phyloP scores from a whole-genome alignment of 2,888 invertebrate species.

The Drosophila greeni region DNA sequence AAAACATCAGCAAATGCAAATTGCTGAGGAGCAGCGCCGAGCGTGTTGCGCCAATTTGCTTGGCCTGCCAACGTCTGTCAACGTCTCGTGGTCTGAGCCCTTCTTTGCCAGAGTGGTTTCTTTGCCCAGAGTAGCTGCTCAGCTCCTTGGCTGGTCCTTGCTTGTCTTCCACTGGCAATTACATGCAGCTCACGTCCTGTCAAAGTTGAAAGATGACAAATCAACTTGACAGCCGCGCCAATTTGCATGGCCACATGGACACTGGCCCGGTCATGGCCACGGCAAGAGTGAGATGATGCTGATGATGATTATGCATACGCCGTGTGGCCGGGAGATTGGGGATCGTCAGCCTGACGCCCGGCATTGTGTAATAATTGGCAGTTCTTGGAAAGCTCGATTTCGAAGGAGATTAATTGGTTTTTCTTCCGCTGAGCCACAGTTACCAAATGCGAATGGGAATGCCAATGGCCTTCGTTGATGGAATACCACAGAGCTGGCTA shows the following conservation, averaged over 20 bases:
- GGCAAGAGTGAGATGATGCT: slow-evolving; percentile 41
- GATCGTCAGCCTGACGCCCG: slow-evolving; percentile 58
- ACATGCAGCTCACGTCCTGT: slow-evolving; percentile 72
- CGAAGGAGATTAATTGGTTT: slow-evolving; percentile 68
- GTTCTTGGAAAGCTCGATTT: slow-evolving; percentile 68
- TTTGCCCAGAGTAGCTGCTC: not conserved
- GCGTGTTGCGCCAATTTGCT: slow-evolving; percentile 69
- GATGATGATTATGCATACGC: slow-evolving; percentile 31
- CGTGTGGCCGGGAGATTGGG: slow-evolving; percentile 25
- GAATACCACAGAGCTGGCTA: slow-evolving; percentile 34
- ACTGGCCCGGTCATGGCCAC: slow-evolving; percentile 1
- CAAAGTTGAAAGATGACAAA: slow-evolving; percentile 73
- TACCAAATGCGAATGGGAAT: slow-evolving; percentile 5
- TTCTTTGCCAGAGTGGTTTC: slow-evolving; percentile 35
- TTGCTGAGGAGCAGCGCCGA: slow-evolving; percentile 40
- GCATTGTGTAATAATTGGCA: slow-evolving; percentile 73
- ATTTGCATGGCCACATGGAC: slow-evolving; percentile 70
- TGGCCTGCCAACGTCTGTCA: slow-evolving; percentile 65
- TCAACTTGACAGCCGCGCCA: slow-evolving; percentile 69
- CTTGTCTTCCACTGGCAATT: slow-evolving; percentile 61
- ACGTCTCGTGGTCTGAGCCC: slow-evolving; percentile 45
- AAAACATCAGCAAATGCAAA: slow-evolving; percentile 34
- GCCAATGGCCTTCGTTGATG: slow-evolving; percentile 15
- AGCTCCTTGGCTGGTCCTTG: slow-evolving; percentile 29
- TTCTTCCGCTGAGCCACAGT: slow-evolving; percentile 8